Evolutionary conservation across 2,797 vertebrate species (phyloP).

Genomic region (Gallinago stenura): DNA sequence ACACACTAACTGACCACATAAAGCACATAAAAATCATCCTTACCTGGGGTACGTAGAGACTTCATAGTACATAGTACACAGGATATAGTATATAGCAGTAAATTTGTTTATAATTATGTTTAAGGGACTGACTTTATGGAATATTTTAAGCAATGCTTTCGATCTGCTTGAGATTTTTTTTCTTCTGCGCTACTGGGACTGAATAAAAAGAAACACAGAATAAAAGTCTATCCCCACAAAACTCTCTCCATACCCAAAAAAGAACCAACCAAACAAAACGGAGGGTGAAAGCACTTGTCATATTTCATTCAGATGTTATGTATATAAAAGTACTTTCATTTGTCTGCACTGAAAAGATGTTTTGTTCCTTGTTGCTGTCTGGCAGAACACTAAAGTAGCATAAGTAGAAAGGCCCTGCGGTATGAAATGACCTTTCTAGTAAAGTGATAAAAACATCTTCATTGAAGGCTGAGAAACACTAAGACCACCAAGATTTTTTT

Average conservation of each 20-base stretch:
- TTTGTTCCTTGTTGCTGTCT: neutral
- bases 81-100: neutral
- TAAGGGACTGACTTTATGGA: neutral
- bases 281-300: neutral
- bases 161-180: neutral
- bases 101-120: neutral
- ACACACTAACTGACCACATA: neutral
- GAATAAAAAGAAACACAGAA: neutral
- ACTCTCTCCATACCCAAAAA: neutral
- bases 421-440: neutral
- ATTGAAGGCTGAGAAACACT: neutral
- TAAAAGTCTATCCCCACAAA: neutral
- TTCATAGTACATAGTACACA: neutral
- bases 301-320: constrained; percentile 3
- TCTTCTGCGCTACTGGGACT: neutral
- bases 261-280: neutral
- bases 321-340: neutral
- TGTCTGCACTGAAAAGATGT: constrained; percentile 13
- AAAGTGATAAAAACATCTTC: neutral
- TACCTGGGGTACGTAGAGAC: neutral
- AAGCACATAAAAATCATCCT: neutral
- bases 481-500: neutral
- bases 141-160: neutral
- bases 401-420: neutral
- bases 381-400: neutral